phyloP scores from a whole-genome alignment of 2,888 invertebrate species.

The Gasteruption jaculator region DNA sequence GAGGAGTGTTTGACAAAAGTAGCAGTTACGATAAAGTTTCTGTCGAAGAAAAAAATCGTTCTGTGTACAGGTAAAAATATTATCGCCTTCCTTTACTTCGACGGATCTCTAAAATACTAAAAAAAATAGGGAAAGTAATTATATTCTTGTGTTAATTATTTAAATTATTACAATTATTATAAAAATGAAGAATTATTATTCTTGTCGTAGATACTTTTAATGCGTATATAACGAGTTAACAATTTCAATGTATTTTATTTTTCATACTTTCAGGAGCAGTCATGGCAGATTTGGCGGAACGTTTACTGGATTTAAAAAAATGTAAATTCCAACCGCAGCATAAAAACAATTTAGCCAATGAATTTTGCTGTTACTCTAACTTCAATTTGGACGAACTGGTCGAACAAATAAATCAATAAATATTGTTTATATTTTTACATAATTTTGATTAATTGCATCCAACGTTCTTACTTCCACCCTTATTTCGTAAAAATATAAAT shows the following conservation, averaged over 20 bases:
- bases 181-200: too few relatives aligned
- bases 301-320: slow-evolving; percentile 61
- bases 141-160: too few relatives aligned
- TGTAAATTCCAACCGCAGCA: slow-evolving; percentile 77
- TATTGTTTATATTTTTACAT: neutral
- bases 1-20: slow-evolving; percentile 88
- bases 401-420: slow-evolving; percentile 24
- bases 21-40: slow-evolving; percentile 68
- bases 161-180: too few relatives aligned
- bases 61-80: slow-evolving; percentile 81
- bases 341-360: slow-evolving; percentile 86
- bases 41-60: slow-evolving; percentile 72
- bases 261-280: slow-evolving; percentile 62
- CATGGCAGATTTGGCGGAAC: slow-evolving; percentile 68
- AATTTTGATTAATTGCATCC: too few relatives aligned
- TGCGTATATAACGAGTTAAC: slow-evolving; percentile 1
- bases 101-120: too few relatives aligned
- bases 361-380: slow-evolving; percentile 88
- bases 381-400: slow-evolving; percentile 64
- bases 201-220: too few relatives aligned
- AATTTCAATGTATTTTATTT: slow-evolving; percentile 18
- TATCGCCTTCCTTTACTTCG: too few relatives aligned
- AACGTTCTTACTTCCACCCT: too few relatives aligned
- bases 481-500: neutral
- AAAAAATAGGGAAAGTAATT: too few relatives aligned